These are phyloP conservation scores for Luehdorfia chinensis DNA, from an alignment of 1,140 invertebrate species.

Conservation along the genomic window DNA sequence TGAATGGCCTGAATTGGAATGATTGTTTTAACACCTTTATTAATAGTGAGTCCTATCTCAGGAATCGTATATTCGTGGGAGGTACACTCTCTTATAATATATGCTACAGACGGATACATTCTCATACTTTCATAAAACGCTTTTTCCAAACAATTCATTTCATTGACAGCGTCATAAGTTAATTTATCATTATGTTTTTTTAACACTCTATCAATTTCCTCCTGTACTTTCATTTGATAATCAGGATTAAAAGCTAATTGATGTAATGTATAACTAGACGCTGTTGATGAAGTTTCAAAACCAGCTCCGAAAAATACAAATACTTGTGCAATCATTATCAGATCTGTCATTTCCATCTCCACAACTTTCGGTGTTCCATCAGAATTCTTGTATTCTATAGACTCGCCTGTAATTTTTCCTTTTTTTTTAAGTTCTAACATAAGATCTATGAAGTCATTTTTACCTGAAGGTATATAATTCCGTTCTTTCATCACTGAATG, in stretches of 20 bases:
- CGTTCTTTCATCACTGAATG: conserved; percentile 7
- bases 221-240: conserved; percentile 1
- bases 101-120: conserved; percentile 8
- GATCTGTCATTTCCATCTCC: not conserved
- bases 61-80: not conserved
- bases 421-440: conserved; percentile 8
- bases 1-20: conserved; percentile 9
- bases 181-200: conserved; percentile 5
- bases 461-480: not conserved
- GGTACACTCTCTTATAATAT: conserved; percentile 1
- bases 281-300: conserved; percentile 7
- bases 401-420: conserved; percentile 1
- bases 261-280: conserved; percentile 1
- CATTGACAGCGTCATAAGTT: conserved; percentile 11
- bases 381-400: not conserved
- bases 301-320: conserved; percentile 13
- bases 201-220: conserved; percentile 8
- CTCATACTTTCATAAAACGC: conserved; percentile 4
- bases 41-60: conserved; percentile 1
- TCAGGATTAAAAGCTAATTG: conserved; percentile 7
- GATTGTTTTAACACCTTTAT: conserved; percentile 1
- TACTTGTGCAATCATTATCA: conserved; percentile 6
- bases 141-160: conserved; percentile 2
- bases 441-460: conserved; percentile 11
- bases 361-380: conserved; percentile 7